These are phyloP conservation scores for Catonia carolina DNA, from an alignment of 2,888 invertebrate species.

Conservation along the genomic window DNA sequence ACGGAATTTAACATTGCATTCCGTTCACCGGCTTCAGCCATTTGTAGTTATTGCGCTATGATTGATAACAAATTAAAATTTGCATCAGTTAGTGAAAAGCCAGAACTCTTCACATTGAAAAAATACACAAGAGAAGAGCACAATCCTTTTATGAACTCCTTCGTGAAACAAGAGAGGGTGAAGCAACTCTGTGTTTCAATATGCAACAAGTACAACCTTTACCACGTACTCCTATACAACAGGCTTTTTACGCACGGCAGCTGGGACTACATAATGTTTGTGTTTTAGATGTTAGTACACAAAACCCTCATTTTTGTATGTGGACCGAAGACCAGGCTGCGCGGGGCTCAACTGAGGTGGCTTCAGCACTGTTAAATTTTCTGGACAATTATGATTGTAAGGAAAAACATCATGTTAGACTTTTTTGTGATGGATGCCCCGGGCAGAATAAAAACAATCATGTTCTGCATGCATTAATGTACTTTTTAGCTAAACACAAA, in stretches of 20 bases:
- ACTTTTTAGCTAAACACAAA: no score
- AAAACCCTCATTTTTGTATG: background rate
- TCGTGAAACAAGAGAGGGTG: background rate
- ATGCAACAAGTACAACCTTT: constrained; percentile 8
- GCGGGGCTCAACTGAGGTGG: background rate
- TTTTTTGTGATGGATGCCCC: constrained; percentile 3
- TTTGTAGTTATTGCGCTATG: constrained; percentile 5
- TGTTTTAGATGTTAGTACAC: constrained; percentile 1
- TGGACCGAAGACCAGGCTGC: constrained; percentile 16
- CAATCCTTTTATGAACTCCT: background rate
- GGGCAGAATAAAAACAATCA: no score
- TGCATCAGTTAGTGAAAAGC: background rate
- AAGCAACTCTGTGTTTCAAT: background rate
- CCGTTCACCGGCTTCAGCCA: background rate
- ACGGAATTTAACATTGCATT: constrained; percentile 4
- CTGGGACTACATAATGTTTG: constrained; percentile 5
- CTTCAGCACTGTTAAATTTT: background rate
- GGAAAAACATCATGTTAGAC: background rate
- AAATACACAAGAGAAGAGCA: constrained; percentile 1
- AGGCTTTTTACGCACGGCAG: constrained; percentile 8
- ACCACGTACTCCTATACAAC: constrained; percentile 11
- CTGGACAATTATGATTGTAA: background rate
- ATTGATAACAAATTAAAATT: background rate
- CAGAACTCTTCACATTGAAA: background rate
- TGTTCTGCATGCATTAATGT: no score